These are phyloP conservation scores for Corythornis cristatus DNA, from an alignment of 2,113 vertebrate genomes.

Conservation along the genomic window DNA sequence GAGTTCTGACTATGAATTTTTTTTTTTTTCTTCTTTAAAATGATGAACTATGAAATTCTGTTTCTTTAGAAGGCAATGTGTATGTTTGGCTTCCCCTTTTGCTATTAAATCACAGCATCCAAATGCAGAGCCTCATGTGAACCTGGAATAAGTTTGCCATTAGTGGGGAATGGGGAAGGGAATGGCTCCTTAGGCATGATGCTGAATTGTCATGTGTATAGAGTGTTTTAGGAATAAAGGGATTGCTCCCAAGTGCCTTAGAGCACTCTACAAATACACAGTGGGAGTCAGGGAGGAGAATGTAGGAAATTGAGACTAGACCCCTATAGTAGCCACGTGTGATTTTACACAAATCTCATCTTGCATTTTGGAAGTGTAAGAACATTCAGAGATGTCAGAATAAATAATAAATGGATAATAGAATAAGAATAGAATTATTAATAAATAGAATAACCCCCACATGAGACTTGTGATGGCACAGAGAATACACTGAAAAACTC, in stretches of 20 bases:
- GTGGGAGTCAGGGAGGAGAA: background rate
- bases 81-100: constrained; percentile 15
- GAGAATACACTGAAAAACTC: background rate
- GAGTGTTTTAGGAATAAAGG: background rate
- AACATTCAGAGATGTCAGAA: background rate
- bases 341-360: background rate
- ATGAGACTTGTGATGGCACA: background rate
- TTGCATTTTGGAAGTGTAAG: background rate
- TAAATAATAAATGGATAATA: too few relatives aligned
- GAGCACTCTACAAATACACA: background rate
- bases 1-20: background rate
- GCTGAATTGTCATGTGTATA: background rate
- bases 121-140: background rate
- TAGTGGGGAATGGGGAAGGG: background rate
- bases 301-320: background rate
- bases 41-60: background rate
- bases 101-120: constrained; percentile 12
- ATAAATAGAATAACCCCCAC: background rate
- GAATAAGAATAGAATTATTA: too few relatives aligned
- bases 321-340: background rate
- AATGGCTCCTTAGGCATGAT: background rate
- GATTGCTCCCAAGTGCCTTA: background rate
- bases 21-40: background rate
- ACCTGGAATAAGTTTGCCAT: background rate
- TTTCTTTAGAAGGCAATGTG: background rate